Evolutionary conservation across 2,797 vertebrate genomes (phyloP).

Genomic region (Xenops minutus): DNA sequence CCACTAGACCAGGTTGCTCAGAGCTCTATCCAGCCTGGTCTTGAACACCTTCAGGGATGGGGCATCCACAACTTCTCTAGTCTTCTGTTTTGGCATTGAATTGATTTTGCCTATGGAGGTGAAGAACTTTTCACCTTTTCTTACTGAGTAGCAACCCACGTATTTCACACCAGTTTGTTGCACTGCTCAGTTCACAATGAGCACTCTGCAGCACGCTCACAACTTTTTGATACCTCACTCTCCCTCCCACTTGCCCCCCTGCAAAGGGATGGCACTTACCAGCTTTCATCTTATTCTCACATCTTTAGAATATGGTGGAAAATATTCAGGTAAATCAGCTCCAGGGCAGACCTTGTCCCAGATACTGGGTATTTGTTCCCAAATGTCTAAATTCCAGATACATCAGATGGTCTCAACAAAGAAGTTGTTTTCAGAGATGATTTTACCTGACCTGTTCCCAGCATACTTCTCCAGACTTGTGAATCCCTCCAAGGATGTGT

Average conservation of each 20-base stretch:
- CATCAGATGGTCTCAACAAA: background rate
- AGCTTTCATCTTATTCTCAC: background rate
- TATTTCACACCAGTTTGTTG: background rate
- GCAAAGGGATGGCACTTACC: background rate
- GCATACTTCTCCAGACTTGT: background rate
- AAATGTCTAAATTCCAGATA: background rate
- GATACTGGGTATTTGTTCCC: fast-evolving
- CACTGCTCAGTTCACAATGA: background rate
- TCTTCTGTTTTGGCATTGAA: background rate
- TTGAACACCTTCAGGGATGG: background rate
- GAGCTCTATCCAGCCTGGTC: background rate
- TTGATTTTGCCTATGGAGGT: background rate
- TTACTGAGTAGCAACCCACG: background rate
- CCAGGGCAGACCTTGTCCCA: background rate
- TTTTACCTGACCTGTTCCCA: background rate
- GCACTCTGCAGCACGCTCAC: background rate
- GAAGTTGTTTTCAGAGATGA: background rate
- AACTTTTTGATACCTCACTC: background rate
- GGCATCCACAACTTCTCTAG: background rate
- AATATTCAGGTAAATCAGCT: background rate
- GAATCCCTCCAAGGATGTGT: background rate
- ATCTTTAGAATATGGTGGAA: background rate
- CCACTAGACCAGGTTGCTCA: background rate
- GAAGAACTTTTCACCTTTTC: background rate
- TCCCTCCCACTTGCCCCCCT: fast-evolving